phyloP scores from a whole-genome alignment of 2,888 invertebrate species.

The Perithous albicinctus region DNA sequence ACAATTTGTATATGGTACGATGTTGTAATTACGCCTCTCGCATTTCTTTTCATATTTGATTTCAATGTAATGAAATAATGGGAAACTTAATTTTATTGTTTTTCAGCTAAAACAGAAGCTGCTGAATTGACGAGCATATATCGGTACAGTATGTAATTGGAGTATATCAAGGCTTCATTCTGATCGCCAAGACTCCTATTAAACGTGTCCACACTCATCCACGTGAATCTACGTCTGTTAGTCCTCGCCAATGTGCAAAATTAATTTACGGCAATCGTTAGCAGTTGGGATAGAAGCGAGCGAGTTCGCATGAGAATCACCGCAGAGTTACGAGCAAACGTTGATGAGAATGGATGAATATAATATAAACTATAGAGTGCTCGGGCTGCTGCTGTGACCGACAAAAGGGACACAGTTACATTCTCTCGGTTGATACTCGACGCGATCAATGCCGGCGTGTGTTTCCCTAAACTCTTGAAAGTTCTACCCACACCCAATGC shows the following conservation, averaged over 20 bases:
- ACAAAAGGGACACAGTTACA: neutral
- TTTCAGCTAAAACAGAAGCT: too few relatives aligned
- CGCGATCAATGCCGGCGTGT: neutral
- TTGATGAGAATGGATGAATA: conserved; percentile 39
- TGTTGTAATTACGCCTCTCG: too few relatives aligned
- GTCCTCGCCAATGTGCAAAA: conserved; percentile 23
- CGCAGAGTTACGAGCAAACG: conserved; percentile 30
- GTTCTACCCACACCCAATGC: neutral
- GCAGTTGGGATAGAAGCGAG: conserved; percentile 31
- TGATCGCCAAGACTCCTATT: neutral
- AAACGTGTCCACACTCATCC: neutral
- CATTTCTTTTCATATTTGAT: too few relatives aligned
- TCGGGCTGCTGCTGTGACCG: neutral
- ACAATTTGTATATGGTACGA: too few relatives aligned
- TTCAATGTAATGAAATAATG: too few relatives aligned
- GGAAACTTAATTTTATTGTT: too few relatives aligned
- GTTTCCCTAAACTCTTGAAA: conserved; percentile 13
- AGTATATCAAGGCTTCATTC: conserved; percentile 1
- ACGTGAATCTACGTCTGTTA: neutral
- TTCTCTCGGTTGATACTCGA: neutral
- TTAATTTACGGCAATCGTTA: conserved; percentile 47
- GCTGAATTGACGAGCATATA: too few relatives aligned
- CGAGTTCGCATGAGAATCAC: conserved; percentile 5
- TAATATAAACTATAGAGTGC: conserved; percentile 31
- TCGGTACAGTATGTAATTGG: too few relatives aligned